Conservation (phyloP, 2,113 vertebrate genomes). For the Marcusenius ussheri region DNA sequence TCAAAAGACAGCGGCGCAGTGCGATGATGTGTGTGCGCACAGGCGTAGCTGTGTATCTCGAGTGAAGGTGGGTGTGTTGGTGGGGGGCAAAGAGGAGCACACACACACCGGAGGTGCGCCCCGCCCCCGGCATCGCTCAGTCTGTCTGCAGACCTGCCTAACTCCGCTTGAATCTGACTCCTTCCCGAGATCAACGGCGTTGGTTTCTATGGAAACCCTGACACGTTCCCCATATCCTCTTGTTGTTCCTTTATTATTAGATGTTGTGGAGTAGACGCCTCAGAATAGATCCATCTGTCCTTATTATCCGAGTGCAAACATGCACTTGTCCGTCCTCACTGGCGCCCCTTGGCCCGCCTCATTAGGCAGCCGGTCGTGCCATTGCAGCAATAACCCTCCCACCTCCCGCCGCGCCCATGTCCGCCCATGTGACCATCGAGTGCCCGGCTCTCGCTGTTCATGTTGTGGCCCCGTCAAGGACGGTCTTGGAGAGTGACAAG, state of each 20-base stretch:
- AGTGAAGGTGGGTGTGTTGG: neutral
- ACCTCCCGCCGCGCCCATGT: neutral
- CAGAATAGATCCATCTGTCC: conserved; percentile 40
- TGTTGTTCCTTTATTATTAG: conserved; percentile 44
- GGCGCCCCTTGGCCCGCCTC: neutral
- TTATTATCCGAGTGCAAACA: conserved; percentile 17
- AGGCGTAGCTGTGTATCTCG: neutral
- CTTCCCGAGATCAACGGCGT: conserved; percentile 29
- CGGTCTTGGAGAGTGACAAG: neutral
- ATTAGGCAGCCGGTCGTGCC: neutral
- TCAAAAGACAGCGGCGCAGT: neutral
- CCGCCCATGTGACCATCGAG: neutral
- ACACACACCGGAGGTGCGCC: neutral
- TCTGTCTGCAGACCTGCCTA: conserved; percentile 21
- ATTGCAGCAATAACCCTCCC: neutral
- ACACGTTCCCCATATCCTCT: conserved; percentile 29
- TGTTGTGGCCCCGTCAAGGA: neutral
- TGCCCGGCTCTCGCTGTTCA: neutral
- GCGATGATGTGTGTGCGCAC: neutral
- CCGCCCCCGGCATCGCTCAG: conserved; percentile 24
- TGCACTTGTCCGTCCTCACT: conserved; percentile 18
- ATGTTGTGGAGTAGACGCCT: conserved; percentile 34
- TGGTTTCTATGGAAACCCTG: conserved; percentile 39
- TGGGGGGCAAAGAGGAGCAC: neutral
- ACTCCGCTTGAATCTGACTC: conserved; percentile 24